These are phyloP conservation scores for Erinaceus europaeus DNA, from an alignment of 2,113 vertebrate species.

Conservation along the genomic window DNA sequence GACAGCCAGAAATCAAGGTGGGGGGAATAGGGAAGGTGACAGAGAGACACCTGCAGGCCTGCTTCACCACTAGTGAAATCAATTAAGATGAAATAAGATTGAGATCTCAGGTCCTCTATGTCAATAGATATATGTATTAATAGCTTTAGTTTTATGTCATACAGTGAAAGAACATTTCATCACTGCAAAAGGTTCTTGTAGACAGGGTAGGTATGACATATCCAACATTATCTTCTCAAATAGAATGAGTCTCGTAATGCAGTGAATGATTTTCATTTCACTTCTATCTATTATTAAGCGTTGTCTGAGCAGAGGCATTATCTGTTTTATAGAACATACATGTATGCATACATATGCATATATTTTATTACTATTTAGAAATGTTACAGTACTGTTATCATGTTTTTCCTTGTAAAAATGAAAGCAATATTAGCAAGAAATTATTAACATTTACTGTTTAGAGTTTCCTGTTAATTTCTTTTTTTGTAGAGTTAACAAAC, in stretches of 20 bases:
- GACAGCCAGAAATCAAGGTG: no score
- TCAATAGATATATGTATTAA: not conserved
- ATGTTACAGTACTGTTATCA: not conserved
- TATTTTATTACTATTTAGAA: not conserved
- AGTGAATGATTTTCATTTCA: not conserved
- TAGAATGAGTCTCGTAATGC: not conserved
- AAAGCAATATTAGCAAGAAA: no score
- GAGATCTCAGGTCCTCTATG: not conserved
- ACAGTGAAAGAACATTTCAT: not conserved
- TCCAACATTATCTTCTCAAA: not conserved
- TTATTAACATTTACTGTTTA: no score
- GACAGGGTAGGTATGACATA: not conserved
- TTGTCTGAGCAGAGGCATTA: not conserved
- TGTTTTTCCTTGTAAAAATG: no score
- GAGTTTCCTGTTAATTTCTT: no score
- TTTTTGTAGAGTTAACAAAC: no score
- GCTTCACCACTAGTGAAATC: not conserved
- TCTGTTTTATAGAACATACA: no score
- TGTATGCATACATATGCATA: no score
- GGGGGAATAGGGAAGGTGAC: no score
- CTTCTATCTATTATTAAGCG: not conserved
- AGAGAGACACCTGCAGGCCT: no score
- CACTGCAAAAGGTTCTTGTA: not conserved
- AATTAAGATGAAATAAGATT: not conserved
- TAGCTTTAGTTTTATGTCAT: rapidly evolving